Base-by-base conservation (phyloP, 2,113 vertebrate species). In the Phyllopteryx taeniolatus region DNA sequence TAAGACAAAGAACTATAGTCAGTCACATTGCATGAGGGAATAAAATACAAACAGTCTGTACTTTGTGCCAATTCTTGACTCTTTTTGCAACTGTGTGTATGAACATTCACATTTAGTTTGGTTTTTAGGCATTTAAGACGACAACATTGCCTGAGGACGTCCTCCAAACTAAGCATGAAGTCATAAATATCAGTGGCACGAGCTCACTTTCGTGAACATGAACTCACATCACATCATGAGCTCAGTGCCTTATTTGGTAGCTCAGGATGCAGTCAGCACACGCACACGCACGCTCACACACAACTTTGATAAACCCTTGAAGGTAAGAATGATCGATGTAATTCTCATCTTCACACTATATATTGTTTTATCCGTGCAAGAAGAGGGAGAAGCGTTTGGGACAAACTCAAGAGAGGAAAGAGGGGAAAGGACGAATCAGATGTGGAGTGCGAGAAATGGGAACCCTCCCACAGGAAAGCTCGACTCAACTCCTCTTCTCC, bases 391-490 rank as follows among this genome's bases (percentile, higher is more conserved):
- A 19, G 64, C 8, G 12, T 46, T 66, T 17, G n/a, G 64, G 15
- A 22, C 20, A 56, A 2, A 17, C 14, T 15, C 35, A 17, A 72
- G 35, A 61, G 70, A 70, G 61, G 53, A 71, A 61, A 67, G 35
- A 14, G 51, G 59, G 19, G 56, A 62, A 76, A 75, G 46, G 74
- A 75, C 69, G 83, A 80, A 83, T 87, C 74, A 83, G 76, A 72
- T 75, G 74, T 59, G 5, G 80, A 86, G 88, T 75, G 77, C 79
- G 83, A 80, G 85, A 90, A 90, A 86, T 81, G 77, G 75, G 80
- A 87, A 79, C 76, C 91, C 91, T 91, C 92, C 93, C 89, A 92
- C 91, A 93, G 91, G 91, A 93, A 93, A 87, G 77, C 63, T 35
- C 4, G 70, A 78, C 86, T 83, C 64, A 80, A 85, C 80, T 91